phyloP scores from a whole-genome alignment of 2,113 vertebrate species.

The Manacus vitellinus region DNA sequence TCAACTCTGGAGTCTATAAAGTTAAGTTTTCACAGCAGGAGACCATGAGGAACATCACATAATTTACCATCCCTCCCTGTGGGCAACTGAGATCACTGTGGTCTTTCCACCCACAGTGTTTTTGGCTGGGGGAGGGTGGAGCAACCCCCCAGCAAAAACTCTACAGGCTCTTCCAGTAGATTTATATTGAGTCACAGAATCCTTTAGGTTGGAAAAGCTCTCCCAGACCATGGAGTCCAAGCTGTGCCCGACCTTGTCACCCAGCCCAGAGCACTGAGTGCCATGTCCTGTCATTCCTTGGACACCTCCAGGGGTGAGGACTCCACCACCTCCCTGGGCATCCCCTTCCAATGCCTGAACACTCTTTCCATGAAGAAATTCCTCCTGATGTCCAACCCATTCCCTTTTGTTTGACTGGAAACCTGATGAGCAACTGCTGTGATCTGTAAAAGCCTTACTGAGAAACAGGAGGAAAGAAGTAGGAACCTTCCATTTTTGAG shows the following conservation, averaged over 20 bases:
- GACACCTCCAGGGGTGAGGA: background rate
- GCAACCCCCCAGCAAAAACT: background rate
- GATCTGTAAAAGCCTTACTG: background rate
- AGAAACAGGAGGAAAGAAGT: background rate
- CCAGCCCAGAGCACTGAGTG: background rate
- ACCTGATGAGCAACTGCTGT: background rate
- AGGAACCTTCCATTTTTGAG: background rate
- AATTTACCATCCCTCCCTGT: background rate
- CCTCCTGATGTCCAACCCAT: background rate
- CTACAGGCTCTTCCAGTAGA: background rate
- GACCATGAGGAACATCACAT: background rate
- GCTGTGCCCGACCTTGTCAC: background rate
- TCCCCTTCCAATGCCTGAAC: background rate
- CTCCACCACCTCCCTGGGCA: background rate
- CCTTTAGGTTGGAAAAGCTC: accelerated
- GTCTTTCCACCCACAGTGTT: background rate
- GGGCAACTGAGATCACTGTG: background rate
- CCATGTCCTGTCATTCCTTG: no score
- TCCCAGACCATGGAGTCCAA: accelerated
- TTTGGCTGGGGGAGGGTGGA: background rate
- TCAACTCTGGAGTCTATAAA: background rate
- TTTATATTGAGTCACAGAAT: background rate
- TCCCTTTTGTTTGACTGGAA: background rate
- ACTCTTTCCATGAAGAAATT: background rate
- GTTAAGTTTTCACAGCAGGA: background rate